Evolutionary conservation across 2,113 vertebrate genomes (phyloP).

Genomic region (Microtus ochrogaster): DNA sequence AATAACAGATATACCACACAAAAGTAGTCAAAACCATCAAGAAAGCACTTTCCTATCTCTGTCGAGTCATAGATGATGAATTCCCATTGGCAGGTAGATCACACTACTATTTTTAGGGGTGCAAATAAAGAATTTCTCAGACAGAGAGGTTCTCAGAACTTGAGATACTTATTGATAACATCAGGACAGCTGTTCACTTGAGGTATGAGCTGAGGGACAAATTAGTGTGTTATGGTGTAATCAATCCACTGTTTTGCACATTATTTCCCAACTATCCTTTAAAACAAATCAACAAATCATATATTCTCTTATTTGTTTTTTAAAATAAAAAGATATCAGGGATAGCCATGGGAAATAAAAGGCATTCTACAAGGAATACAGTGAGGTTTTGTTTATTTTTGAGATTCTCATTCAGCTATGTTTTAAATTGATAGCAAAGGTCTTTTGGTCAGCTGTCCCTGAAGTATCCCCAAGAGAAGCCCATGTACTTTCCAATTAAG

Average conservation of each 20-base stretch:
- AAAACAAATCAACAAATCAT: neutral
- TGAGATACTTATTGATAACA: neutral
- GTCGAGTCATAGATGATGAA: neutral
- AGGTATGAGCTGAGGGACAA: neutral
- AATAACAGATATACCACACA: neutral
- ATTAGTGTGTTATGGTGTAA: neutral
- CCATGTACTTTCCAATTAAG: slow-evolving; percentile 71
- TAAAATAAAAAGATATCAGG: neutral
- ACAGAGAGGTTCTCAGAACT: neutral
- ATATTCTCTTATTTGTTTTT: neutral
- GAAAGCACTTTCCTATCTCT: neutral
- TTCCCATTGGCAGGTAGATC: neutral
- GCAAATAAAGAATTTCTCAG: neutral
- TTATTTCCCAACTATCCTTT: neutral
- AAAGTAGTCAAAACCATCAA: neutral
- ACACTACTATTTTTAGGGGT: neutral
- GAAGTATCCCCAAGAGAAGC: slow-evolving; percentile 36
- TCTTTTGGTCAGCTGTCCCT: slow-evolving; percentile 18
- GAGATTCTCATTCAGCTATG: slow-evolving; percentile 39
- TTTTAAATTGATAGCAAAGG: slow-evolving; percentile 52
- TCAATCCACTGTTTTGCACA: neutral
- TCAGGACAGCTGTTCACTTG: neutral
- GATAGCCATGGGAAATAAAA: slow-evolving; percentile 14
- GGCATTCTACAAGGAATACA: neutral
- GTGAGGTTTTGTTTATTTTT: slow-evolving; percentile 19